Conservation (phyloP, 2,113 vertebrate species). For the Phylloscopus trochiloides region DNA sequence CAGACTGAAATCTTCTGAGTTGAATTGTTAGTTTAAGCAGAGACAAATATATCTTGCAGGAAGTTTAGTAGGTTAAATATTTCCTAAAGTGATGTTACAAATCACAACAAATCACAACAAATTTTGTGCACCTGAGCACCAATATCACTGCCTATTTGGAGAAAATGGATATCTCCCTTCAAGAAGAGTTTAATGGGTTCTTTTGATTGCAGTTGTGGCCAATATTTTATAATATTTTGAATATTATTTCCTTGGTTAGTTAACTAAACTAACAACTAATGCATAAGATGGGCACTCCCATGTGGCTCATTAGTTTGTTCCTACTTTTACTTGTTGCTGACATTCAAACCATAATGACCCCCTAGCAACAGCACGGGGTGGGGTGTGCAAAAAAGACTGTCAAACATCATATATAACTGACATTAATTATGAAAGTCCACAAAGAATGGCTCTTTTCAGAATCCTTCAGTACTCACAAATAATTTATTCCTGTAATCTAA, state of each 20-base stretch:
- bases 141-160: background rate
- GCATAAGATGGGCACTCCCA: background rate
- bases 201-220: background rate
- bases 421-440: background rate
- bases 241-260: background rate
- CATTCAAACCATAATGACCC: background rate
- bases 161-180: background rate
- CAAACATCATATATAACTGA: background rate
- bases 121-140: background rate
- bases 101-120: background rate
- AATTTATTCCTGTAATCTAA: background rate
- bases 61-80: slow-evolving; percentile 1
- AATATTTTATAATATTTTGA: background rate
- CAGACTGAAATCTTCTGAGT: background rate
- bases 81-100: background rate
- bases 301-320: background rate
- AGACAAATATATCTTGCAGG: background rate
- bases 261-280: background rate
- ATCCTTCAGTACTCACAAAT: background rate
- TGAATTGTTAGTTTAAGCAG: background rate
- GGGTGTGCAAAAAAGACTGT: background rate
- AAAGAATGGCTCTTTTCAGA: background rate
- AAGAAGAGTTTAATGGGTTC: background rate
- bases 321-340: background rate
- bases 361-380: background rate